These are phyloP conservation scores for Empis stercorea DNA, from an alignment of 2,888 invertebrate species.

Conservation along the genomic window DNA sequence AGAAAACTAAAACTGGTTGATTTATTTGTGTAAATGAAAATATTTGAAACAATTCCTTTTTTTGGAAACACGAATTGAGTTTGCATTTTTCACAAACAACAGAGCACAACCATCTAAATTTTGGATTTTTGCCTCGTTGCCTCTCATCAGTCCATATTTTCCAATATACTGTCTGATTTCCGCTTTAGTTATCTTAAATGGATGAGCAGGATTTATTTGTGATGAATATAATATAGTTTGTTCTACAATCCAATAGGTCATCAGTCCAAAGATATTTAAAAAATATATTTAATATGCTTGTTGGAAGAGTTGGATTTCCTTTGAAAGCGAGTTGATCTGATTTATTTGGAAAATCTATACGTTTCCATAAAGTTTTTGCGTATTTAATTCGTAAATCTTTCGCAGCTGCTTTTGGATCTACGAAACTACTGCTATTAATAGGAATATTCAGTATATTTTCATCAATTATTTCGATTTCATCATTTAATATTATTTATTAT, in stretches of 20 bases:
- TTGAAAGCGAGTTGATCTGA: not conserved
- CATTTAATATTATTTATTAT: no score
- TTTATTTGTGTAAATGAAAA: no score
- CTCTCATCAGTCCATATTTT: not conserved
- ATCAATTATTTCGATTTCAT: no score
- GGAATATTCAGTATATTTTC: no score
- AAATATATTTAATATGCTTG: not conserved
- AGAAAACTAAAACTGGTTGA: no score
- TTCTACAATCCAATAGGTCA: not conserved
- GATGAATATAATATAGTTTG: not conserved
- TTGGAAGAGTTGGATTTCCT: not conserved
- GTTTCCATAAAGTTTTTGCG: not conserved
- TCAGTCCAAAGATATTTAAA: not conserved
- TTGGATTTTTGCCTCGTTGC: no score
- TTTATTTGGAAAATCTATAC: not conserved
- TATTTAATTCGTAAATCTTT: not conserved
- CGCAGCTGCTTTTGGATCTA: not conserved
- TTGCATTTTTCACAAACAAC: no score
- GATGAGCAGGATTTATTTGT: no score
- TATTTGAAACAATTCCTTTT: no score
- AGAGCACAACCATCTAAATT: no score
- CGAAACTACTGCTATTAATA: no score
- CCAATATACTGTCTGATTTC: constrained; percentile 6
- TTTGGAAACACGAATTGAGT: no score
- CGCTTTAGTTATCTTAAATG: not conserved